These are phyloP conservation scores for Synchiropus splendidus DNA, from an alignment of 2,113 vertebrate species.

Conservation along the genomic window DNA sequence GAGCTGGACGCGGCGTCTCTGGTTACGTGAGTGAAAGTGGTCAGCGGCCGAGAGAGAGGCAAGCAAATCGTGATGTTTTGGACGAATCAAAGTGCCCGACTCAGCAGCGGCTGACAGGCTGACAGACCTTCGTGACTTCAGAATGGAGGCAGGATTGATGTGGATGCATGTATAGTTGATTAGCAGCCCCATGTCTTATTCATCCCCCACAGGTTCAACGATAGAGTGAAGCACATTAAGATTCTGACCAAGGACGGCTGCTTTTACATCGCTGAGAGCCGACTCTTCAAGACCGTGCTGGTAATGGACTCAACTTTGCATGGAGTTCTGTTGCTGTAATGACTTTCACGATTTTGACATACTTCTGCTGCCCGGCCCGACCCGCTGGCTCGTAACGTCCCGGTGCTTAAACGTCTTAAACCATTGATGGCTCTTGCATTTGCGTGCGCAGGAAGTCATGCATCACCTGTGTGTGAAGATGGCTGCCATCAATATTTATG, in stretches of 20 bases:
- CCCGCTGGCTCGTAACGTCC: no score
- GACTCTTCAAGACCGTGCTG: slow-evolving; percentile 88
- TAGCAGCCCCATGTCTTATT: slow-evolving; percentile 65
- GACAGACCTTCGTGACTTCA: slow-evolving; percentile 24
- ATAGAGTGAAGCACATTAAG: slow-evolving; percentile 96
- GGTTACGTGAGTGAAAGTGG: no score
- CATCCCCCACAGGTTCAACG: slow-evolving; percentile 84
- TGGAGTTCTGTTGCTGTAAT: slow-evolving; percentile 11
- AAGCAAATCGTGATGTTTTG: neutral
- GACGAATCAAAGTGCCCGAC: slow-evolving; percentile 8
- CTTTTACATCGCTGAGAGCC: slow-evolving; percentile 92
- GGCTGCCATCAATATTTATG: no score
- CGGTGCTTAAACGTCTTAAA: no score
- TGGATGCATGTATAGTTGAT: slow-evolving; percentile 39
- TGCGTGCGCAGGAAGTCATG: no score
- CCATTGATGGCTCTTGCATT: no score
- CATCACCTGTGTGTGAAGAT: no score
- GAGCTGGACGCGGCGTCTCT: no score
- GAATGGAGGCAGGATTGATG: slow-evolving; percentile 18
- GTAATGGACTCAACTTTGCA: slow-evolving; percentile 62
- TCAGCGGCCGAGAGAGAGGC: neutral
- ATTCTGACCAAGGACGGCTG: slow-evolving; percentile 89
- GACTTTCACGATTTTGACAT: slow-evolving; percentile 13
- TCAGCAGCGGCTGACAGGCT: slow-evolving; percentile 8
- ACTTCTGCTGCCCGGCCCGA: slow-evolving; percentile 1